These are phyloP conservation scores for Argyrosomus japonicus DNA, from an alignment of 2,113 vertebrate species.

Conservation along the genomic window DNA sequence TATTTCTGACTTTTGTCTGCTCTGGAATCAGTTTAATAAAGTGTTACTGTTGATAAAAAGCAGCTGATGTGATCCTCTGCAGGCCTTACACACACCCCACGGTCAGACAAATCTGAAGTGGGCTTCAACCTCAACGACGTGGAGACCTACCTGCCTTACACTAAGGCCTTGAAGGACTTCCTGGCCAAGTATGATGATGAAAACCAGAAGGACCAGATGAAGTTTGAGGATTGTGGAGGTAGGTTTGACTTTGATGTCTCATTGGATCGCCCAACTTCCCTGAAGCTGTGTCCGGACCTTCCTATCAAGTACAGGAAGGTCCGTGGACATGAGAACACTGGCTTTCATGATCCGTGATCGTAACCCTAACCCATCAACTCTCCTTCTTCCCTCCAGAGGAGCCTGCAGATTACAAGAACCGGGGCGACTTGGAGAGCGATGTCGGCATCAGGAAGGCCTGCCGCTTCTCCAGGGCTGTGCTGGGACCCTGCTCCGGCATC, in stretches of 20 bases:
- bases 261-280: neutral
- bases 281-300: neutral
- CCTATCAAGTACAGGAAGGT: too few relatives aligned
- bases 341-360: neutral
- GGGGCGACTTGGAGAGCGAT: conserved; percentile 85
- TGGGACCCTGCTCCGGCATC: conserved; percentile 92
- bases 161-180: conserved; percentile 82
- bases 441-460: conserved; percentile 89
- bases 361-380: neutral
- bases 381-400: conserved; percentile 62
- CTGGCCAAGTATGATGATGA: conserved; percentile 82
- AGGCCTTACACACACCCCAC: conserved; percentile 84
- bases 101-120: conserved; percentile 86
- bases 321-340: too few relatives aligned
- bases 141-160: conserved; percentile 81
- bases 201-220: conserved; percentile 80
- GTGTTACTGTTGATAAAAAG: neutral
- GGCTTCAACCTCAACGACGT: conserved; percentile 75
- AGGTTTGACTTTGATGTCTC: conserved; percentile 52
- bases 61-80: neutral
- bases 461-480: conserved; percentile 85
- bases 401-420: conserved; percentile 82
- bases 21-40: neutral
- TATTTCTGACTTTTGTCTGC: neutral
- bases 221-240: conserved; percentile 91